These are phyloP conservation scores for Parnassius orleans DNA, from an alignment of 2,888 invertebrate genomes.

Conservation along the genomic window DNA sequence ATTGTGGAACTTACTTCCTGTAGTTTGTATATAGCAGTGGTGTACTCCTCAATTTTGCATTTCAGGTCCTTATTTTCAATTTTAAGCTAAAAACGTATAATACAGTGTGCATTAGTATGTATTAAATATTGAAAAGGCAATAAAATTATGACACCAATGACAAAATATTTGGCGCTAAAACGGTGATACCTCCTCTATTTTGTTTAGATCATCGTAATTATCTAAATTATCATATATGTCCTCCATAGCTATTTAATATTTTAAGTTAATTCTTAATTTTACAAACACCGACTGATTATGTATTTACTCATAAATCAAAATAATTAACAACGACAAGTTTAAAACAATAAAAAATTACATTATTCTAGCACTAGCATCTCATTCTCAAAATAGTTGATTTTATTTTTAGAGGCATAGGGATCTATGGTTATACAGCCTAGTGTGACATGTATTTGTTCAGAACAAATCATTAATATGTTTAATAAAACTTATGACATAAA, in stretches of 20 bases:
- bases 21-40: slow-evolving; percentile 48
- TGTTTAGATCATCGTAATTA: slow-evolving; percentile 60
- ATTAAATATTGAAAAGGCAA: neutral
- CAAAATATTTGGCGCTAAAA: slow-evolving; percentile 64
- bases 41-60: slow-evolving; percentile 52
- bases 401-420: too few relatives aligned
- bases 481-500: too few relatives aligned
- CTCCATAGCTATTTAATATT: slow-evolving; percentile 47
- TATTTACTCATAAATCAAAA: slow-evolving; percentile 4
- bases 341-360: slow-evolving; percentile 3
- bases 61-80: slow-evolving; percentile 61
- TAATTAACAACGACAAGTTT: slow-evolving; percentile 1
- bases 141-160: slow-evolving; percentile 21
- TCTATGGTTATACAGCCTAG: too few relatives aligned
- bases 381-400: too few relatives aligned
- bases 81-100: slow-evolving; percentile 50
- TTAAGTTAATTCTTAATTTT: neutral
- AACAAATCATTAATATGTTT: too few relatives aligned
- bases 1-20: slow-evolving; percentile 58
- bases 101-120: neutral
- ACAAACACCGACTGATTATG: slow-evolving; percentile 2
- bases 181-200: slow-evolving; percentile 52
- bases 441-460: too few relatives aligned
- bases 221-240: slow-evolving; percentile 62
- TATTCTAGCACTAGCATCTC: neutral